Conservation (phyloP, 1,140 invertebrate genomes). For the Formica selysi region DNA sequence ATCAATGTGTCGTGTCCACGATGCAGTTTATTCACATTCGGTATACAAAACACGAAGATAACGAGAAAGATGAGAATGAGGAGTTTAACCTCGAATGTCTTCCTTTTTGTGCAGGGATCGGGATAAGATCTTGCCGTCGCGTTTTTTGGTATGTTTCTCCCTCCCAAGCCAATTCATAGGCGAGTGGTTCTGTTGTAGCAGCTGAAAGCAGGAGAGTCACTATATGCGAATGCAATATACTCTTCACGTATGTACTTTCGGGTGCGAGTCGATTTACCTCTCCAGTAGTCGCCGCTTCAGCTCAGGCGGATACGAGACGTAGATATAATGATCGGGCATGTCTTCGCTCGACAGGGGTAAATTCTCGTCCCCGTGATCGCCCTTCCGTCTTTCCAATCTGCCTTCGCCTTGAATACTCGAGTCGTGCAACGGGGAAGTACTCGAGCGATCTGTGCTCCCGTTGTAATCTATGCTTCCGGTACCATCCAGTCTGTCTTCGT, state of each 20-base stretch:
- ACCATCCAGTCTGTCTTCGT: constrained; percentile 81
- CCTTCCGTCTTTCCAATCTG: constrained; percentile 86
- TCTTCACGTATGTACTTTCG: background rate
- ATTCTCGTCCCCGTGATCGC: constrained; percentile 82
- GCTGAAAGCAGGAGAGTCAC: constrained; percentile 87
- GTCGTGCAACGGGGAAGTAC: constrained; percentile 82
- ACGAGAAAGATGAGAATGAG: constrained; percentile 56
- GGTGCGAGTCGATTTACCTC: constrained; percentile 87
- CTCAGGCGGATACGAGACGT: constrained; percentile 94
- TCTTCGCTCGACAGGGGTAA: constrained; percentile 77
- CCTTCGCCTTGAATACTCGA: constrained; percentile 84
- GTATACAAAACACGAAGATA: constrained; percentile 75
- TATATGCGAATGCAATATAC: constrained; percentile 58
- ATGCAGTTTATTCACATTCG: constrained; percentile 72
- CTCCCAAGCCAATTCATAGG: constrained; percentile 83
- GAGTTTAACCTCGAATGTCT: constrained; percentile 30
- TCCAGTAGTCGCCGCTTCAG: constrained; percentile 92
- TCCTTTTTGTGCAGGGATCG: background rate
- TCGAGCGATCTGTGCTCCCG: constrained; percentile 73
- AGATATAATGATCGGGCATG: constrained; percentile 91
- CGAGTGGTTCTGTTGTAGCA: constrained; percentile 92
- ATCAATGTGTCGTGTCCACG: constrained; percentile 60
- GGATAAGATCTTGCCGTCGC: constrained; percentile 21
- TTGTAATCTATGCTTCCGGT: constrained; percentile 82
- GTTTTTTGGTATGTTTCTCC: background rate